Percentiles rank a stretch among this genome's conserved stretches.
phyloP scores from a whole-genome alignment of 2,888 invertebrate genomes.

The Lochmaea capreae region DNA sequence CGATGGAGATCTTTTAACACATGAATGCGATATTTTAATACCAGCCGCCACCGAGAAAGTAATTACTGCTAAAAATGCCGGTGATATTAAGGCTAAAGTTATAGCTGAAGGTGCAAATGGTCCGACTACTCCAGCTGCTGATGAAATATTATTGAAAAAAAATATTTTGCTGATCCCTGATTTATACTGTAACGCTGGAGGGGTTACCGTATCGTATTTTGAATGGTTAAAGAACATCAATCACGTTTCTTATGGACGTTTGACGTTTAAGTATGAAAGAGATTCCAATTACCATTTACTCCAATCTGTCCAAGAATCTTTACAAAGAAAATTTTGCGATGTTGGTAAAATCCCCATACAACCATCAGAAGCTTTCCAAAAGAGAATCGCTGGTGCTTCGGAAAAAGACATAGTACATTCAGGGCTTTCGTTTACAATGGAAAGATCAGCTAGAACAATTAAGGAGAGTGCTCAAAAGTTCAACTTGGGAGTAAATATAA shows the following conservation, averaged over 20 bases:
- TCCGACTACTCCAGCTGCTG: conserved; percentile 94
- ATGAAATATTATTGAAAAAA: conserved; percentile 87
- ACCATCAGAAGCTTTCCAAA: conserved; percentile 87
- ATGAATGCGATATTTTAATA: conserved; percentile 95
- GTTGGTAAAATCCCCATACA: conserved; percentile 84
- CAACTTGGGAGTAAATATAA: conserved; percentile 89
- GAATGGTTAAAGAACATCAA: conserved; percentile 98
- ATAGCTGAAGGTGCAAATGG: conserved; percentile 98
- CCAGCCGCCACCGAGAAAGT: conserved; percentile 96
- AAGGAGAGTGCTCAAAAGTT: conserved; percentile 92
- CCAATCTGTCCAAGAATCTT: conserved; percentile 95
- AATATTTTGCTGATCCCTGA: conserved; percentile 93
- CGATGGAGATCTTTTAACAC: conserved; percentile 80
- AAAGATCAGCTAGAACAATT: conserved; percentile 89
- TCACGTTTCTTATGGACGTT: conserved; percentile 96
- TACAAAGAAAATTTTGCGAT: conserved; percentile 92
- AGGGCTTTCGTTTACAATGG: conserved; percentile 97
- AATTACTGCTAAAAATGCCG: conserved; percentile 90
- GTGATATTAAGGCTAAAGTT: conserved; percentile 89
- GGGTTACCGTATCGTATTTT: conserved; percentile 98
- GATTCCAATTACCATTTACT: conserved; percentile 85
- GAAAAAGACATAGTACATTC: conserved; percentile 99
- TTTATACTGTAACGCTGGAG: conserved; percentile 88
- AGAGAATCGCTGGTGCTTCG: conserved; percentile 89
- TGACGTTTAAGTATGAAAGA: conserved; percentile 93